Base-by-base conservation (phyloP, 2,888 invertebrate species). In the Heteromyza rotundicornis region DNA sequence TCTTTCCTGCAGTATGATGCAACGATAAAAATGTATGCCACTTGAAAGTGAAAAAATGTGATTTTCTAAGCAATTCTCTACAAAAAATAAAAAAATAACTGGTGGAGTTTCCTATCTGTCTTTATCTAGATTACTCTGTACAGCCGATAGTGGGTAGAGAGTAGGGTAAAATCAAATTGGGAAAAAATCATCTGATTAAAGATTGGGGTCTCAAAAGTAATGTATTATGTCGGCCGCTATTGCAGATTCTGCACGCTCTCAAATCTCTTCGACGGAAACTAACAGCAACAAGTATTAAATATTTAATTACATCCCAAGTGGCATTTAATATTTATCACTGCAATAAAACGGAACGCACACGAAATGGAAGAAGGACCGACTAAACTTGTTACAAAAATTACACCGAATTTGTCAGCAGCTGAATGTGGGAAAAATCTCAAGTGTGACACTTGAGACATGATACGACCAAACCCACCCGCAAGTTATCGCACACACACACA, bases 221-320 rank as follows among this genome's bases (percentile, higher is more conserved):
- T n/a, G n/a, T n/a, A n/a, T n/a, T n/a, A n/a, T n/a, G n/a, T n/a
- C n/a, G n/a, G n/a, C 2, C 19, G 36, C 20, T 2, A 27, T 14
- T n/a, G n/a, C n/a, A n/a, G 32, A 32, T 32, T 32, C 32, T 32
- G 32, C 12, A 32, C 32, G 7, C 12, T 32, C 32, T 32, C 32
- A 32, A 8, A 5, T 5, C 40, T 27, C 40, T 40, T n/a, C 40
- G 40, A 14, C 5, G 14, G 40, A 3, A 40, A n/a, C n/a, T 27
- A 27, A 27, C 27, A 27, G 61, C 61, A 62, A 62, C 61, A 62
- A 62, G 61, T 62, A 36, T 44, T 58, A 55, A 62, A 62, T 62
- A 58, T 62, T 62, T 59, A 58, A 62, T 16, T 44, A 40, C 23
- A 40, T 58, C 53, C 54, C 62, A 58, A 62, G 55, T 59, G 50